phyloP scores from a whole-genome alignment of 2,113 vertebrate genomes.

The Neopipo cinnamomea region DNA sequence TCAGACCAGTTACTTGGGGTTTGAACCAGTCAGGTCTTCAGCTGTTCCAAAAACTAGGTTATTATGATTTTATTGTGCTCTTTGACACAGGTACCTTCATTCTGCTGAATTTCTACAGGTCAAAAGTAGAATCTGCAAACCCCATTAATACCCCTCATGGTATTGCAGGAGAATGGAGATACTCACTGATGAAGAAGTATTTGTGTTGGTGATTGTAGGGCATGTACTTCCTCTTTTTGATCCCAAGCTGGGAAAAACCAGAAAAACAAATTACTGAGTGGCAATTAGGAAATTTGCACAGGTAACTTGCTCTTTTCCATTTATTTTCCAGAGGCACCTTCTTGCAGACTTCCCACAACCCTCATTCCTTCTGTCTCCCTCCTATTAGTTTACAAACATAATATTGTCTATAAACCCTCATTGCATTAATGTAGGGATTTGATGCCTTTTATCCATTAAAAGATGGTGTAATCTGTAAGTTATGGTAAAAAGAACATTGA shows the following conservation, averaged over 20 bases:
- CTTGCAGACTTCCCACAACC: neutral
- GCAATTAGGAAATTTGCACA: neutral
- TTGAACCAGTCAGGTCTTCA: neutral
- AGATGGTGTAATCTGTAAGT: neutral
- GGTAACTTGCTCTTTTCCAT: neutral
- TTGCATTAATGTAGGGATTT: neutral
- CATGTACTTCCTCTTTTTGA: slow-evolving; percentile 82
- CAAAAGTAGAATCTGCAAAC: neutral
- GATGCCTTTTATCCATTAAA: neutral
- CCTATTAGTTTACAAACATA: neutral
- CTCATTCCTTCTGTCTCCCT: neutral
- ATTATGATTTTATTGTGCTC: neutral
- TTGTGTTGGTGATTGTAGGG: slow-evolving; percentile 85
- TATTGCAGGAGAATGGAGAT: neutral
- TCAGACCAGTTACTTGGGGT: neutral
- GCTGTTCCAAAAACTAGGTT: neutral
- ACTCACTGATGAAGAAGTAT: slow-evolving; percentile 84
- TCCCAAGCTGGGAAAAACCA: slow-evolving; percentile 71
- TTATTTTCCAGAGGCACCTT: neutral
- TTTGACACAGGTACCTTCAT: neutral
- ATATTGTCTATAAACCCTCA: neutral
- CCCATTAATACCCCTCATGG: neutral
- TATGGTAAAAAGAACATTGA: neutral
- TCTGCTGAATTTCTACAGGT: neutral
- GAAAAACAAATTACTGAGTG: no score